Base-by-base conservation (phyloP, 2,888 invertebrate species). In the Synergus japonicus region DNA sequence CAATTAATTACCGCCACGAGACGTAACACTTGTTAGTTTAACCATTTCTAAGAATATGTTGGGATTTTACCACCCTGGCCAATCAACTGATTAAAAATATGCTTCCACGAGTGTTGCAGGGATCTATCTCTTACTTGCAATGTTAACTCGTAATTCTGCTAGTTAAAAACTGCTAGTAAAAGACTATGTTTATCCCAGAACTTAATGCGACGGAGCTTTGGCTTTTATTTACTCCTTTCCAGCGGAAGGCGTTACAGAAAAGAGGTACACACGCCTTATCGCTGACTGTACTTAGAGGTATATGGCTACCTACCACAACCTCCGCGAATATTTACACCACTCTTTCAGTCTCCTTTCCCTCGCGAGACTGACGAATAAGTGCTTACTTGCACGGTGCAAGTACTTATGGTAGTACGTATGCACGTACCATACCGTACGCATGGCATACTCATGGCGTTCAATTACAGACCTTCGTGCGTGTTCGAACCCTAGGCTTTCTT, bases 201-300 rank as follows among this genome's bases (percentile, higher is more conserved):
- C 44, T 12, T 66, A 43, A 43, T 66, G 43, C 66, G 66, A 66
- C 37, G 73, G n/a, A 54, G n/a, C 69, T 69, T 69, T 46, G 49
- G 67, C n/a, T 49, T 49, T 73, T 73, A 49, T 73, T 73, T 73
- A 54, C 54, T 73, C 41, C 37, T 73, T 76, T 76, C 22, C 18
- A 22, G 63, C 18, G 63, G 64, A 76, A 76, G 64, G 76, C 60
- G 76, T 64, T 64, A 63, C 60, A 58, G 63, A 46, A 76, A 76
- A 64, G 76, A 76, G 63, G 76, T 64, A 63, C 63, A 76, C 76
- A 64, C 76, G 76, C 73, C 73, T 73, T 73, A 73, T 73, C 73
- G 54, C 54, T 54, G 54, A 73, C 54, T 73, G 73, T 73, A 73
- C 54, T 54, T 73, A 54, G 73, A 54, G 73, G 73, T 73, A 54